phyloP scores from a whole-genome alignment of 2,113 vertebrate genomes.

The Aplodontia rufa region DNA sequence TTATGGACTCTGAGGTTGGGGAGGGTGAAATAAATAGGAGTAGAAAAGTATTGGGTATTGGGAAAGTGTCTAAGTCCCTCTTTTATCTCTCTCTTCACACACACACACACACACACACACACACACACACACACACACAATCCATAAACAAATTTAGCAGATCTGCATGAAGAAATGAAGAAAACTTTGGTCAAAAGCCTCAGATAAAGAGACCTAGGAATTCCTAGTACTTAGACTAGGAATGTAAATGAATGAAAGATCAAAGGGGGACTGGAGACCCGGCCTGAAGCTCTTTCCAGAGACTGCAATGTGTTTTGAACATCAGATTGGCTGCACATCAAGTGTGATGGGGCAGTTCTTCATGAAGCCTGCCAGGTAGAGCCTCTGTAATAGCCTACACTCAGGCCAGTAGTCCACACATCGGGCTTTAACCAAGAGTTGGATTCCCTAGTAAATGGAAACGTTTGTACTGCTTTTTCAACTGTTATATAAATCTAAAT shows the following conservation, averaged over 20 bases:
- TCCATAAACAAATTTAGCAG: background rate
- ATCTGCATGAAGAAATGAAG: background rate
- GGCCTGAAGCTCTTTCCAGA: background rate
- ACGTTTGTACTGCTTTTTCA: background rate
- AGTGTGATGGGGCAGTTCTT: background rate
- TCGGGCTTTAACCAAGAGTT: background rate
- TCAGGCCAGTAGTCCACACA: background rate
- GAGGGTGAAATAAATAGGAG: background rate
- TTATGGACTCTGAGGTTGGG: too few species aligned
- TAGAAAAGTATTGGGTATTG: background rate
- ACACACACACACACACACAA: too few species aligned
- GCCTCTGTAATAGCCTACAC: background rate
- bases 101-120: too few species aligned
- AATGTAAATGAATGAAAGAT: background rate
- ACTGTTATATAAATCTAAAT: background rate
- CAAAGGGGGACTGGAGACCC: background rate
- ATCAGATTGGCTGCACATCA: background rate
- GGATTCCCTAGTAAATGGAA: background rate
- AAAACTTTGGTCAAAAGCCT: background rate
- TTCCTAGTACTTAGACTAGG: background rate
- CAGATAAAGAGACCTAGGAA: background rate
- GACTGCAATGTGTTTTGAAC: background rate
- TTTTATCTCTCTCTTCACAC: too few species aligned
- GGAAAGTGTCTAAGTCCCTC: background rate
- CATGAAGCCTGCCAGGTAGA: rapidly evolving